These are phyloP conservation scores for Aurelia aurita complex sp. Pacific DNA, from an alignment of 30 jellyfish, hydroid and myxozoan species.

Conservation along the genomic window DNA sequence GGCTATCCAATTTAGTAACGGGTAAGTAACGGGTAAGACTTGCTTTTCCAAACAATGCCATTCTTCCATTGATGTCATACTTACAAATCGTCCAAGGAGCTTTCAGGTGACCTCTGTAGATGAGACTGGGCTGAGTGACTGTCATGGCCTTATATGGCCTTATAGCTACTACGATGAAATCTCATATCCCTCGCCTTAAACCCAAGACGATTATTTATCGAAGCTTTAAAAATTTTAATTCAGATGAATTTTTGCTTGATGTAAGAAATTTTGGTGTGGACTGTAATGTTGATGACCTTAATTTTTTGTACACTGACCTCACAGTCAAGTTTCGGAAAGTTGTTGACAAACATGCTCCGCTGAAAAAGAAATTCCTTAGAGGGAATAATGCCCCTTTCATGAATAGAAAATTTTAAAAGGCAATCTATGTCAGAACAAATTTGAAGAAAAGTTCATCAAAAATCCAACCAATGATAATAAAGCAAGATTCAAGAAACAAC, in stretches of 20 bases:
- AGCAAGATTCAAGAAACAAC: not conserved
- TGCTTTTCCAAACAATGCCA: slow-evolving; percentile 9
- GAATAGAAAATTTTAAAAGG: too few relatives aligned
- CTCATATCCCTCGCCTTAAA: slow-evolving; percentile 28
- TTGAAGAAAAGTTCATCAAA: too few relatives aligned
- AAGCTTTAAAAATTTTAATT: slow-evolving; percentile 7
- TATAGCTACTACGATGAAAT: not conserved
- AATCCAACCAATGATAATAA: too few relatives aligned
- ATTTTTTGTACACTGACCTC: not conserved
- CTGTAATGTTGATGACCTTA: not conserved
- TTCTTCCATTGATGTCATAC: slow-evolving; percentile 24
- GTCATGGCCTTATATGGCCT: not conserved
- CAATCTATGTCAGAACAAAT: too few relatives aligned
- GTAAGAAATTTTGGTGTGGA: not conserved
- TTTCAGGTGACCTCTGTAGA: slow-evolving; percentile 1
- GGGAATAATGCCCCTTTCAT: slow-evolving; percentile 41
- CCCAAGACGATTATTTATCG: slow-evolving; percentile 23
- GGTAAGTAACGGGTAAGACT: not conserved
- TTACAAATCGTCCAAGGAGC: slow-evolving; percentile 7
- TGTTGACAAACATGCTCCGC: slow-evolving; percentile 41
- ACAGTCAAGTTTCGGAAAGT: not conserved
- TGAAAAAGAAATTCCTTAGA: slow-evolving; percentile 12
- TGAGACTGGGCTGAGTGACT: slow-evolving; percentile 46
- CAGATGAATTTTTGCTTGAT: not conserved
- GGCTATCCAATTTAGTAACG: slow-evolving; percentile 27